Percentiles rank a stretch among this genome's conserved stretches.
Conservation (phyloP, 2,888 invertebrate species). For the Tipula unca region DNA sequence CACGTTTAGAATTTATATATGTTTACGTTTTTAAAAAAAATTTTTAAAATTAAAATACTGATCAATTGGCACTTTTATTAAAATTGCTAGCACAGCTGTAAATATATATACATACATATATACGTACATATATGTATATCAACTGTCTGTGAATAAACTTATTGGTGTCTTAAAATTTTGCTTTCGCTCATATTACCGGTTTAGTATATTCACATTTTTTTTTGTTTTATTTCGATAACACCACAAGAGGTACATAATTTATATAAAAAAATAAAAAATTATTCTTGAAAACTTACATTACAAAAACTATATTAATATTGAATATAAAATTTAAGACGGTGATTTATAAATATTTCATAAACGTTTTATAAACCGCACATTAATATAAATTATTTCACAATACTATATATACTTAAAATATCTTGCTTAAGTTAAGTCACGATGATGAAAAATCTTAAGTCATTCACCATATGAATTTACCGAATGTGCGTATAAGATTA, state of each 20-base stretch:
- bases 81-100: background rate
- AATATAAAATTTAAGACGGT: background rate
- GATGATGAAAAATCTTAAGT: background rate
- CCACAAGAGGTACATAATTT: background rate
- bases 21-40: background rate
- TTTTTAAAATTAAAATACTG: background rate
- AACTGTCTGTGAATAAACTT: background rate
- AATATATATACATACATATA: too few relatives aligned
- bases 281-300: background rate
- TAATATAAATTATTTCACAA: background rate
- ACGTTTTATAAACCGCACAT: background rate
- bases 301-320: background rate
- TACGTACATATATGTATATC: background rate
- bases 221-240: background rate
- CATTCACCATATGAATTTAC: background rate
- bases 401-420: background rate
- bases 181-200: constrained; percentile 8
- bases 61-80: background rate
- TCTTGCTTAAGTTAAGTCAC: background rate
- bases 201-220: background rate
- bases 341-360: background rate
- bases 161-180: background rate
- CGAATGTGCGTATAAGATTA: background rate
- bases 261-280: background rate
- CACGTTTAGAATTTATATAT: background rate